Conservation (phyloP, 2,113 vertebrate genomes). For the Opisthocomus hoazin region DNA sequence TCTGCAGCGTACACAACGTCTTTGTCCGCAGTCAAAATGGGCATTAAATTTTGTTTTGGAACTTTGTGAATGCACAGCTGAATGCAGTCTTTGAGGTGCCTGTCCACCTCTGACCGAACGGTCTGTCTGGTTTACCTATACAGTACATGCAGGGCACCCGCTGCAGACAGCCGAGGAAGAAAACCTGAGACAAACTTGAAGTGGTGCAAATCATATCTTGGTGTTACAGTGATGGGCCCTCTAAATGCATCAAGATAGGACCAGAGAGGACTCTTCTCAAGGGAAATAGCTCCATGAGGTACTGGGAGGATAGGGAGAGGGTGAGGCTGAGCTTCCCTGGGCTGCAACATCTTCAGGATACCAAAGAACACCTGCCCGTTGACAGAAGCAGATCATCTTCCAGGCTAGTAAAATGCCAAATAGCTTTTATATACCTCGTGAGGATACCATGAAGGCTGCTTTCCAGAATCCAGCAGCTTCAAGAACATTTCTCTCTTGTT, state of each 20-base stretch:
- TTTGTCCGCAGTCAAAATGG: neutral
- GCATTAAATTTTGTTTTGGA: neutral
- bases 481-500: neutral
- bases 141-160: neutral
- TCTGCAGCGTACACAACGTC: neutral
- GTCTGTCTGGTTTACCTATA: neutral
- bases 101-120: neutral
- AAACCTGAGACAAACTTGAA: neutral
- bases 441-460: neutral
- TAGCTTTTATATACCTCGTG: neutral
- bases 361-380: neutral
- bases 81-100: neutral
- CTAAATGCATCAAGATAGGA: neutral
- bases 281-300: neutral
- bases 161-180: neutral
- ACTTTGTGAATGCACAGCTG: neutral
- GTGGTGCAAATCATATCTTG: neutral
- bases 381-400: neutral
- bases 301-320: neutral
- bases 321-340: neutral
- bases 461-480: neutral
- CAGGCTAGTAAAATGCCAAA: neutral
- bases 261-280: neutral
- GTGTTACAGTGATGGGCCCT: neutral
- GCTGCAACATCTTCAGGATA: neutral